Evolutionary conservation across 2,888 invertebrate species (phyloP).

Genomic region (Acronicta aceris): DNA sequence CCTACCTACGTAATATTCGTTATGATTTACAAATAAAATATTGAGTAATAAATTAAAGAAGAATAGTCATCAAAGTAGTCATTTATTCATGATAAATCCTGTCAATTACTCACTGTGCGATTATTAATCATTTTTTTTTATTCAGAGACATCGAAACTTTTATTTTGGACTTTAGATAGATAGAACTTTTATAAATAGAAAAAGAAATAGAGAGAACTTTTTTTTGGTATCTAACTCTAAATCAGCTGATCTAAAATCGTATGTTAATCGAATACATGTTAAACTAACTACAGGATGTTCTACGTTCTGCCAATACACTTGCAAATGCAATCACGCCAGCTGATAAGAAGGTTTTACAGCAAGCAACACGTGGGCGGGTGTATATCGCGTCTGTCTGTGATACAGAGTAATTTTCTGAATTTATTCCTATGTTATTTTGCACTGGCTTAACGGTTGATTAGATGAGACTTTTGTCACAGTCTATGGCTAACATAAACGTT

Average conservation of each 20-base stretch:
- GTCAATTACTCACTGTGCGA: no score
- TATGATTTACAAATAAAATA: no score
- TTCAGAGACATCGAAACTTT: no score
- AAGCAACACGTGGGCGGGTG: conserved; percentile 43
- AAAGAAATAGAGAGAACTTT: no score
- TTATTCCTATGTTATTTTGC: conserved; percentile 40
- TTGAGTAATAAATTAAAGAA: no score
- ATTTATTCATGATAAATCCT: no score
- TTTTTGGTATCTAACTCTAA: conserved; percentile 3
- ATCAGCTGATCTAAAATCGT: conserved; percentile 17
- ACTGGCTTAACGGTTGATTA: conserved; percentile 32
- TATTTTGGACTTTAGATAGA: no score
- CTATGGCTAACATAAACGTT: no score
- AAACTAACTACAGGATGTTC: conserved; percentile 36
- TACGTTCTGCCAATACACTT: conserved; percentile 25
- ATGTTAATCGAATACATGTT: conserved; percentile 28
- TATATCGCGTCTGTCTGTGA: conserved; percentile 44
- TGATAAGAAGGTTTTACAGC: conserved; percentile 41
- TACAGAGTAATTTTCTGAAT: conserved; percentile 47
- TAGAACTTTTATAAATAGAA: no score
- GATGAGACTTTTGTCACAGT: conserved; percentile 9
- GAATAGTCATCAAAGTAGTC: no score
- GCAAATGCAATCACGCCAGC: conserved; percentile 48
- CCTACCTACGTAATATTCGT: no score
- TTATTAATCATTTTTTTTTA: no score